These are phyloP conservation scores for Coreoperca whiteheadi DNA, from an alignment of 2,113 vertebrate species.

Conservation along the genomic window DNA sequence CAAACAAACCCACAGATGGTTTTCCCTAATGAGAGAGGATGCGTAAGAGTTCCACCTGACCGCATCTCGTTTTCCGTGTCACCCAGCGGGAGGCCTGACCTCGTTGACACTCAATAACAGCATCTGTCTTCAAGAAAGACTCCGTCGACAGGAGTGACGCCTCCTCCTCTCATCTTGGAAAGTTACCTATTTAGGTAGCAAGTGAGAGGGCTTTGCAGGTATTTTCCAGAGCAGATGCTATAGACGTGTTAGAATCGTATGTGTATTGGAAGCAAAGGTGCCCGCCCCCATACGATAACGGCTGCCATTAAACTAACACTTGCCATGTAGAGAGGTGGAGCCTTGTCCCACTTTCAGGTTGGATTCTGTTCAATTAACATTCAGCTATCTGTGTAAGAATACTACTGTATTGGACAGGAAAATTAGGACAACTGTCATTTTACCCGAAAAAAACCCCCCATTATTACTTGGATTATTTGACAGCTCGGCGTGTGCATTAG, in stretches of 20 bases:
- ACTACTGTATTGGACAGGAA: neutral
- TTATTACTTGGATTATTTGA: too few relatives aligned
- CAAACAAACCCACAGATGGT: conserved; percentile 22
- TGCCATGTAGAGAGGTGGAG: too few relatives aligned
- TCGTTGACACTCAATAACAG: conserved; percentile 4
- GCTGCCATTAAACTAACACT: neutral
- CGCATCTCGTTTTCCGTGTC: conserved; percentile 14
- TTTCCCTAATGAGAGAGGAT: conserved; percentile 40
- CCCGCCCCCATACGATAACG: neutral
- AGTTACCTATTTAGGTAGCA: conserved; percentile 55
- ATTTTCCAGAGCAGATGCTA: neutral
- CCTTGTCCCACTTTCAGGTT: neutral
- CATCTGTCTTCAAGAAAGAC: conserved; percentile 39
- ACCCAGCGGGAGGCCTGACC: conserved; percentile 36
- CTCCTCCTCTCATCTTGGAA: conserved; percentile 9
- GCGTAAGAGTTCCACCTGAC: conserved; percentile 35
- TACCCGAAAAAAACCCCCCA: neutral
- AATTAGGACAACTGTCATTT: neutral
- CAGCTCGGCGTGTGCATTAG: too few relatives aligned
- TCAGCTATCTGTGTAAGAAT: neutral
- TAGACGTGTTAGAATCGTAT: neutral
- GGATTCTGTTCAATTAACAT: neutral
- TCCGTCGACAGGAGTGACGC: neutral
- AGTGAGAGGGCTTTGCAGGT: neutral
- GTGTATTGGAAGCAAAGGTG: neutral